Evolutionary conservation across 2,797 vertebrate species (phyloP), one percentile per base, ranked within the genome.

Genomic region (Onychomys arenicola): DNA sequence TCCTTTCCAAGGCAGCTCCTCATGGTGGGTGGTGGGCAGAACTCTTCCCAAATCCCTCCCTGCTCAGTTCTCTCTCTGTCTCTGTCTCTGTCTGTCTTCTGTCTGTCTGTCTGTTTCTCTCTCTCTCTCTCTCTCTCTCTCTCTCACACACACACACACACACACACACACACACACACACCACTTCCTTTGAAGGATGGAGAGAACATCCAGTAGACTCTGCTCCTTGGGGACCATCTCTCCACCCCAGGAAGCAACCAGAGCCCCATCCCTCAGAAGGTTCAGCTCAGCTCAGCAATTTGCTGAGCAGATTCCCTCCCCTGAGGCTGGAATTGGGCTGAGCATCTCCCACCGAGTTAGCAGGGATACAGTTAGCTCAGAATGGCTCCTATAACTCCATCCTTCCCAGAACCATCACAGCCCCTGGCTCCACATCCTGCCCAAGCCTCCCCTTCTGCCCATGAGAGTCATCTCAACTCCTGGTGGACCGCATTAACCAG

Each of bases 221-320:
- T 27, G 75, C 34, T 82, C 78, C 29, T 1, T 34, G 19, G 76
- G 52, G 52, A 40, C 0, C 3, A 11, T 17, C 25, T 52, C 81
- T 32, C 16, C 0, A 34, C 46, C n/a, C 52, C 40, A 61, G 37
- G 88, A 69, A 80, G 52, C 77, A 34, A 34, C 29, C 55, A 55
- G 78, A 19, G 27, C 5, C 13, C 37, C 67, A 16, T 14, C 1
- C 69, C 43, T 59, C 81, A 27, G 76, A 46, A 80, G 71, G 49
- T 49, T 63, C 16, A 2, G 9, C n/a, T 52, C 49, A 2, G 52
- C 32, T 46, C 61, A 32, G 3, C 9, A 16, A 2, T 12, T 34
- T 10, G 14, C 12, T 43, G 57, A 0, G 0, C 12, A 3, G 37
- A 16, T 25, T 13, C 6, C 13, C 55, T 46, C 40, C 73, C 8